These are phyloP conservation scores for Thunnus albacares DNA, from an alignment of 2,797 vertebrate species.

Conservation along the genomic window DNA sequence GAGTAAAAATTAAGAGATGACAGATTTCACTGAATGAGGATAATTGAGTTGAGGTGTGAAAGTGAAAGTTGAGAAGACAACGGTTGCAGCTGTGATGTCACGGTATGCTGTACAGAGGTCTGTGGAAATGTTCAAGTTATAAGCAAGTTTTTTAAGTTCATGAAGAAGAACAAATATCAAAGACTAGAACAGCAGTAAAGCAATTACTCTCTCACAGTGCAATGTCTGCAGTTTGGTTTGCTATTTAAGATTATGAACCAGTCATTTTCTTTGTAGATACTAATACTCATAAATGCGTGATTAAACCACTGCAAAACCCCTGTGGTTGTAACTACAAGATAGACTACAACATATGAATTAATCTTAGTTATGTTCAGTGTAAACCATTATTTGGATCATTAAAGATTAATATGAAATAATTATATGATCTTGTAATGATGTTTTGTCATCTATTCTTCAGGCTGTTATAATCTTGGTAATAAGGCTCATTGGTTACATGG, in stretches of 20 bases:
- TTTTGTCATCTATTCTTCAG: slow-evolving; percentile 32
- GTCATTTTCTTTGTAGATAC: slow-evolving; percentile 7
- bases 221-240: slow-evolving; percentile 35
- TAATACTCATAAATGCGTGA: not conserved
- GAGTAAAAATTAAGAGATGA: slow-evolving; percentile 20
- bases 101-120: slow-evolving; percentile 3
- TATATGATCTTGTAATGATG: slow-evolving; percentile 16
- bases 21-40: slow-evolving; percentile 35
- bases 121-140: slow-evolving; percentile 23
- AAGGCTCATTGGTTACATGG: slow-evolving; percentile 38
- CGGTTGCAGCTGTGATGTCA: slow-evolving; percentile 13
- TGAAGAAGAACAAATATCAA: slow-evolving; percentile 34
- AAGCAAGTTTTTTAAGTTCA: slow-evolving; percentile 14
- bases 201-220: slow-evolving; percentile 31
- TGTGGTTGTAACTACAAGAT: not conserved
- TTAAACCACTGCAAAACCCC: not conserved
- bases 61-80: slow-evolving; percentile 11
- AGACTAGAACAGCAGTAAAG: slow-evolving; percentile 32
- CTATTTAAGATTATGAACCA: slow-evolving; percentile 25
- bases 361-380: slow-evolving; percentile 2
- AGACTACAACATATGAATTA: not conserved
- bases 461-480: slow-evolving; percentile 31
- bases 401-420: slow-evolving; percentile 32
- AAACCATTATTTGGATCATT: slow-evolving; percentile 30
- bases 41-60: slow-evolving; percentile 21